These are phyloP conservation scores for Acleris sparsana DNA, from an alignment of 2,888 invertebrate species.

Conservation along the genomic window DNA sequence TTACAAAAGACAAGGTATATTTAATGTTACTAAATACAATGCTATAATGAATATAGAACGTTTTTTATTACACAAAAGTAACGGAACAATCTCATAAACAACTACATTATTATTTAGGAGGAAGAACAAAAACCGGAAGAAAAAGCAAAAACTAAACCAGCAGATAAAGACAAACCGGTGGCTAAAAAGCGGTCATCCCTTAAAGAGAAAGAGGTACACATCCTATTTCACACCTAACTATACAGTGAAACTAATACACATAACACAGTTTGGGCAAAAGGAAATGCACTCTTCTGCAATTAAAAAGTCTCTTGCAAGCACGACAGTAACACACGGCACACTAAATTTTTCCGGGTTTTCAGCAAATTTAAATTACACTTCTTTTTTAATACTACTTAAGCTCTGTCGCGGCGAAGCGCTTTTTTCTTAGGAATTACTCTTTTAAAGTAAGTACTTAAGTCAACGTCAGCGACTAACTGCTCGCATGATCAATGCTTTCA, in stretches of 20 bases:
- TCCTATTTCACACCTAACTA: constrained; percentile 23
- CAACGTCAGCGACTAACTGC: constrained; percentile 44
- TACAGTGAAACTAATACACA: constrained; percentile 22
- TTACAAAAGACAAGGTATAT: constrained; percentile 74
- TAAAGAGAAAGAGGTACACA: constrained; percentile 74
- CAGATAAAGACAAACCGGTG: constrained; percentile 68
- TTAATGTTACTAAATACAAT: constrained; percentile 10
- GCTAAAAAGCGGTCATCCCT: constrained; percentile 74
- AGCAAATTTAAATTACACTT: constrained; percentile 19
- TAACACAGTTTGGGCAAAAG: constrained; percentile 17
- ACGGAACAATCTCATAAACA: not conserved
- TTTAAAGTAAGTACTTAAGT: constrained; percentile 41
- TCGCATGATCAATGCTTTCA: constrained; percentile 55
- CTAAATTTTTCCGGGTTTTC: constrained; percentile 36
- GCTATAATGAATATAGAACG: constrained; percentile 2
- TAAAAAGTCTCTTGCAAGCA: constrained; percentile 20
- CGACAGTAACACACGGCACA: constrained; percentile 30
- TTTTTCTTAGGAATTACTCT: constrained; percentile 15
- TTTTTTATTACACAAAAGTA: constrained; percentile 18
- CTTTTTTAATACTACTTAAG: constrained; percentile 20
- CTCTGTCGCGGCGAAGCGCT: constrained; percentile 46
- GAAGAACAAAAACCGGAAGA: constrained; percentile 76
- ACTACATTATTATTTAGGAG: constrained; percentile 57
- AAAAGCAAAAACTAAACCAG: constrained; percentile 70
- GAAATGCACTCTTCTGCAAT: constrained; percentile 16